Conservation (phyloP, 2,888 invertebrate genomes). For the Cheilosia pagana region DNA sequence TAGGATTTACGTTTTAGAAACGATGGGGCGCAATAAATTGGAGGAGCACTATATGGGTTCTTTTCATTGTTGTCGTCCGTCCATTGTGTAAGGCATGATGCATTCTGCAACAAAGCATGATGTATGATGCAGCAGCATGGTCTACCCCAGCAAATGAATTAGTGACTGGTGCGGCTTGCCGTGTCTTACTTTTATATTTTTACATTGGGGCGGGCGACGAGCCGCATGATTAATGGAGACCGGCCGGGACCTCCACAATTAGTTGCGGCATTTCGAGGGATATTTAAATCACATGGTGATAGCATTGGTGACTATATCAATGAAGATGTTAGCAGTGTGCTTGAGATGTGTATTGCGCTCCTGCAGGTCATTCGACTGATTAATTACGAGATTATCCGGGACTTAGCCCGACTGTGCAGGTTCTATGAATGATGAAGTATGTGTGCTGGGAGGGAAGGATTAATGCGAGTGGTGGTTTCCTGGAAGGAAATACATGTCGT, state of each 20-base stretch:
- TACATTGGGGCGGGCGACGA: slow-evolving; percentile 6
- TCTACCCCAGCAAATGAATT: slow-evolving; percentile 63
- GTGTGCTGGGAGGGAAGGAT: not conserved
- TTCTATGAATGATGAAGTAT: not conserved
- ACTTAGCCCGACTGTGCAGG: not conserved
- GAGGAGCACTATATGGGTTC: slow-evolving; percentile 62
- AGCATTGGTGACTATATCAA: slow-evolving; percentile 56
- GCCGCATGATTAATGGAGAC: slow-evolving; percentile 64
- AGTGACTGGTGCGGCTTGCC: slow-evolving; percentile 55
- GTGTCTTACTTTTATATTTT: slow-evolving; percentile 41
- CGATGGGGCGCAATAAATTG: slow-evolving; percentile 31
- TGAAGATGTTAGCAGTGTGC: slow-evolving; percentile 61
- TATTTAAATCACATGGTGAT: slow-evolving; percentile 66
- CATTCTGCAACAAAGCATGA: slow-evolving; percentile 66
- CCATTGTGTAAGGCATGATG: slow-evolving; percentile 70
- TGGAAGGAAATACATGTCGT: not conserved
- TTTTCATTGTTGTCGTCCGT: slow-evolving; percentile 59
- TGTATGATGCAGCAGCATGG: slow-evolving; percentile 67
- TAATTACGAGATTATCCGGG: slow-evolving; percentile 47
- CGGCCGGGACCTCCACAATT: slow-evolving; percentile 65
- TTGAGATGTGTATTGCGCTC: slow-evolving; percentile 47
- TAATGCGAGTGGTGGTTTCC: not conserved
- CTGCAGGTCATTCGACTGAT: slow-evolving; percentile 58
- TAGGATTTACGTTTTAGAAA: slow-evolving; percentile 50
- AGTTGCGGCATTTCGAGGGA: slow-evolving; percentile 70